phyloP scores from a whole-genome alignment of 2,797 vertebrate genomes.

The Myiothlypis coronata region DNA sequence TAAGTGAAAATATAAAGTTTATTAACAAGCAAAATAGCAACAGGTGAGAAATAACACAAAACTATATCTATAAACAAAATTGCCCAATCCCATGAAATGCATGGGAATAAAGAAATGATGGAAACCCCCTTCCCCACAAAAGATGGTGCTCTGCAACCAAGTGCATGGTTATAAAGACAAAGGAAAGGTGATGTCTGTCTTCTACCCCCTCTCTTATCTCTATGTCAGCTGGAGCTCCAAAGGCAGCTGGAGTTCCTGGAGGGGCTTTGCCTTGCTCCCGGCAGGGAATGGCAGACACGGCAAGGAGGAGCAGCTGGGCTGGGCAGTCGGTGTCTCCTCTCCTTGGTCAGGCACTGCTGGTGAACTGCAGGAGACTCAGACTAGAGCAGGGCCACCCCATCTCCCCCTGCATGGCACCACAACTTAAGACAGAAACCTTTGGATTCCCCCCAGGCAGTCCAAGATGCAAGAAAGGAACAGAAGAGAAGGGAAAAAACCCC shows the following conservation, averaged over 20 bases:
- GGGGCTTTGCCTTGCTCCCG: fast-evolving
- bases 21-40: neutral
- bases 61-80: neutral
- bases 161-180: neutral
- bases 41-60: neutral
- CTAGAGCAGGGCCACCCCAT: fast-evolving
- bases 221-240: neutral
- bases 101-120: neutral
- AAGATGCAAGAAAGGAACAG: neutral
- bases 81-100: neutral
- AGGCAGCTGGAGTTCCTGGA: neutral
- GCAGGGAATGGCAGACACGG: neutral
- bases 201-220: neutral
- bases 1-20: neutral
- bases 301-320: neutral
- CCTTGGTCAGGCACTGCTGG: fast-evolving
- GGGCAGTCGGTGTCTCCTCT: fast-evolving
- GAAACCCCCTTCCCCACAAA: neutral
- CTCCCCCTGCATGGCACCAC: fast-evolving
- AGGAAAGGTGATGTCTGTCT: neutral
- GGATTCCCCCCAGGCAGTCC: too few species aligned
- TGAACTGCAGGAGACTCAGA: fast-evolving
- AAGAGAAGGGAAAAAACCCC: neutral
- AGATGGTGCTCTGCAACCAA: neutral
- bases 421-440: too few species aligned